These are phyloP conservation scores for Altica lythri DNA, from an alignment of 2,888 invertebrate species.

Conservation along the genomic window DNA sequence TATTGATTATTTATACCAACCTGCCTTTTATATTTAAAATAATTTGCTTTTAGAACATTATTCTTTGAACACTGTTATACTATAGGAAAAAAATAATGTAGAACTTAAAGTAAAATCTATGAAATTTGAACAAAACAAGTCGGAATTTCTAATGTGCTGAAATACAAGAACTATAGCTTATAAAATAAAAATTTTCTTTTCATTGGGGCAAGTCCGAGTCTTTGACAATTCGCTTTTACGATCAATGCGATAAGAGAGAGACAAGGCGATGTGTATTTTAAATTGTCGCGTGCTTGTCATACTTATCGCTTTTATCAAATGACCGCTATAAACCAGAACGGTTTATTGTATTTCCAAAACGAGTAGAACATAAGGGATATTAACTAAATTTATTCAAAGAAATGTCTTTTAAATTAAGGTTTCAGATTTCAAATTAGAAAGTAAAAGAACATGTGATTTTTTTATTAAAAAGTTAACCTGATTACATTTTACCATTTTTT, in stretches of 20 bases:
- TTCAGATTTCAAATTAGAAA: not conserved
- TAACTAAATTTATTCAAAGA: slow-evolving; percentile 36
- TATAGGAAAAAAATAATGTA: too few relatives aligned
- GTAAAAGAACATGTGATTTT: too few relatives aligned
- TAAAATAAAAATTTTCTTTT: not conserved
- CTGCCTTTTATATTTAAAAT: too few relatives aligned
- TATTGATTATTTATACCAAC: too few relatives aligned
- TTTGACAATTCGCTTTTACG: not conserved
- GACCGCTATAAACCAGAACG: slow-evolving; percentile 51
- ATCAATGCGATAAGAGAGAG: slow-evolving; percentile 32
- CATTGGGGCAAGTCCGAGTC: slow-evolving; percentile 5
- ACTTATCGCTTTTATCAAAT: slow-evolving; percentile 53
- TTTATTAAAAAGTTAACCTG: too few relatives aligned
- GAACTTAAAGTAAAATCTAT: too few relatives aligned
- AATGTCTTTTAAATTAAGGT: slow-evolving; percentile 4
- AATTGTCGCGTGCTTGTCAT: slow-evolving; percentile 51
- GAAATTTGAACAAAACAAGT: too few relatives aligned
- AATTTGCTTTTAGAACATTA: too few relatives aligned
- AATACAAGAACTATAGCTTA: too few relatives aligned
- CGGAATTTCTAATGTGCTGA: too few relatives aligned
- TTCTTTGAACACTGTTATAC: too few relatives aligned
- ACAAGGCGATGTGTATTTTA: slow-evolving; percentile 42
- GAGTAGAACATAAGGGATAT: slow-evolving; percentile 33
- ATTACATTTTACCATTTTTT: too few relatives aligned
- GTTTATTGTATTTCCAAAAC: slow-evolving; percentile 45